Percentiles rank a stretch among this genome's conserved stretches.
phyloP scores from a whole-genome alignment of 1,140 invertebrate species.

The Euura lappo region DNA sequence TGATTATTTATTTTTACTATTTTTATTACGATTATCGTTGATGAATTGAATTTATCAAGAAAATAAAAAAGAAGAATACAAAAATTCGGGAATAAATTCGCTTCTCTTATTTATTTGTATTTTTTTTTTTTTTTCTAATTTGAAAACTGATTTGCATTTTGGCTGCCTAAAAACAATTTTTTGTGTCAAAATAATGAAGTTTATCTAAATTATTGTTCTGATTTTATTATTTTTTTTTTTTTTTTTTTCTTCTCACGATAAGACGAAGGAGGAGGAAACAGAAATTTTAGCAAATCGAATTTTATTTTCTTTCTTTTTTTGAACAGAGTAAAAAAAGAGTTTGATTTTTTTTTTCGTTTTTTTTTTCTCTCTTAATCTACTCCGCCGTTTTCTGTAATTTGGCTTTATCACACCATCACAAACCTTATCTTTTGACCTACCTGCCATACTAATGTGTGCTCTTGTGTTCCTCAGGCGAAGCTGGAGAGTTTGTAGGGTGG shows the following conservation, averaged over 20 bases:
- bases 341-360: neutral
- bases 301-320: neutral
- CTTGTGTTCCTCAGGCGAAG: conserved; percentile 74
- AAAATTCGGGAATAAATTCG: too few relatives aligned
- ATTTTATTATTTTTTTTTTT: neutral
- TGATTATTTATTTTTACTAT: conserved; percentile 31
- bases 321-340: neutral
- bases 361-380: neutral
- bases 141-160: too few relatives aligned
- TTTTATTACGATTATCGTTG: conserved; percentile 14
- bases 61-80: too few relatives aligned
- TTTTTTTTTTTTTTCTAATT: too few relatives aligned
- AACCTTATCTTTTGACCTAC: conserved; percentile 58
- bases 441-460: conserved; percentile 64
- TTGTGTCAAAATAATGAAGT: neutral
- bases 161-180: neutral
- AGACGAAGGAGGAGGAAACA: neutral
- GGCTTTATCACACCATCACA: conserved; percentile 54
- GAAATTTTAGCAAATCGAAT: neutral
- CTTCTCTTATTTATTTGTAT: too few relatives aligned
- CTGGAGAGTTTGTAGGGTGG: conserved; percentile 84
- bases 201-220: neutral
- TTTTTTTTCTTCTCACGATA: neutral
- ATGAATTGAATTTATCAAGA: too few relatives aligned
- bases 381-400: conserved; percentile 42